Evolutionary conservation across 2,888 invertebrate species (phyloP).

Genomic region (Eristalinus sepulchralis): DNA sequence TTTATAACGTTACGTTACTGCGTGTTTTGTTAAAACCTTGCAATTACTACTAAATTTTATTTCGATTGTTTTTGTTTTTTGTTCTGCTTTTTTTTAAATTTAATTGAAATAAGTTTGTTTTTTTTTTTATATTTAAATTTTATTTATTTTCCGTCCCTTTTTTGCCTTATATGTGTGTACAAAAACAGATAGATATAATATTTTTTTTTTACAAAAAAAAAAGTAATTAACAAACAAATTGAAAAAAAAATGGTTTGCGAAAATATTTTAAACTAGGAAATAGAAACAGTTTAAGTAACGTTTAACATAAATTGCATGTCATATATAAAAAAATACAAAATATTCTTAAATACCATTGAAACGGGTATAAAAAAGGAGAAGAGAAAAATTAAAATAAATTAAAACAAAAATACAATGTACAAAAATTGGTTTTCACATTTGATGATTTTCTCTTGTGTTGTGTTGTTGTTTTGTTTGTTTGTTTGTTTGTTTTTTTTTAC

Average conservation of each 20-base stretch:
- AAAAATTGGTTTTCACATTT: conserved; percentile 37
- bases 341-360: conserved; percentile 56
- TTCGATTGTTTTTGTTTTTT: neutral
- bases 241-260: neutral
- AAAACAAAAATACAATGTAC: conserved; percentile 66
- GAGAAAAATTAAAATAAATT: conserved; percentile 55
- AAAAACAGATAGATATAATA: conserved; percentile 1
- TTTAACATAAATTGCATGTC: conserved; percentile 60
- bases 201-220: conserved; percentile 33
- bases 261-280: conserved; percentile 28
- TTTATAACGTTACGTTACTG: conserved; percentile 1
- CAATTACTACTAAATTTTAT: conserved; percentile 20
- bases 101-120: conserved; percentile 58
- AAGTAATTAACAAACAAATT: conserved; percentile 10
- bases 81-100: conserved; percentile 6
- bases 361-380: conserved; percentile 19
- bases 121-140: conserved; percentile 7
- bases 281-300: conserved; percentile 59
- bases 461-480: conserved; percentile 5
- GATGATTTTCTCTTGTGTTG: neutral
- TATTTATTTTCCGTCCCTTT: conserved; percentile 62
- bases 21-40: conserved; percentile 32
- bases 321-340: conserved; percentile 56
- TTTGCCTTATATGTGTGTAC: conserved; percentile 30
- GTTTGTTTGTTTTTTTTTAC: conserved; percentile 24